Conservation (phyloP, 2,113 vertebrate species). For the Sialia sialis region DNA sequence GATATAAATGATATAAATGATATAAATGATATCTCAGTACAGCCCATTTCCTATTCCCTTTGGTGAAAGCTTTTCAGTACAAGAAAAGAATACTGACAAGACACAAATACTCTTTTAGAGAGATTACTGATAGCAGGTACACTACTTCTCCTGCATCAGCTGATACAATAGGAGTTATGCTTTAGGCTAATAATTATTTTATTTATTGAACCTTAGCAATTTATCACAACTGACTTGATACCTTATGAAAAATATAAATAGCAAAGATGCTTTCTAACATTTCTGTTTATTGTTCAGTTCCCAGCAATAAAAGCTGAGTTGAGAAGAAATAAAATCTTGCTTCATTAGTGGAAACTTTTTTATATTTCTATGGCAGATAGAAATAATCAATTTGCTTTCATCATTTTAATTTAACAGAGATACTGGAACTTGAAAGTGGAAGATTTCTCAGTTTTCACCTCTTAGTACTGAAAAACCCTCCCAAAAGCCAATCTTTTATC, state of each 20-base stretch:
- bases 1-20: too few relatives aligned
- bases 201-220: not conserved
- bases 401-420: not conserved
- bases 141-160: not conserved
- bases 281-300: not conserved
- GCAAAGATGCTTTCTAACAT: not conserved
- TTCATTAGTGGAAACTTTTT: not conserved
- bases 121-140: not conserved
- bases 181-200: not conserved
- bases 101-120: not conserved
- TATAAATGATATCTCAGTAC: not conserved
- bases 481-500: not conserved
- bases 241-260: not conserved
- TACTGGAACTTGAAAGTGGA: not conserved
- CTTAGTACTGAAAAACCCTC: not conserved
- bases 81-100: not conserved
- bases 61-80: not conserved
- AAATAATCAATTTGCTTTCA: not conserved
- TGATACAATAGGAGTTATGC: not conserved
- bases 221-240: not conserved
- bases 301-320: not conserved
- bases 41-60: not conserved
- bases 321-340: not conserved
- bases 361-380: not conserved
- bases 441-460: not conserved